Percentiles rank a stretch among this genome's conserved stretches.
Evolutionary conservation across 2,113 vertebrate species (phyloP).

Genomic region (Podarcis raffonei): DNA sequence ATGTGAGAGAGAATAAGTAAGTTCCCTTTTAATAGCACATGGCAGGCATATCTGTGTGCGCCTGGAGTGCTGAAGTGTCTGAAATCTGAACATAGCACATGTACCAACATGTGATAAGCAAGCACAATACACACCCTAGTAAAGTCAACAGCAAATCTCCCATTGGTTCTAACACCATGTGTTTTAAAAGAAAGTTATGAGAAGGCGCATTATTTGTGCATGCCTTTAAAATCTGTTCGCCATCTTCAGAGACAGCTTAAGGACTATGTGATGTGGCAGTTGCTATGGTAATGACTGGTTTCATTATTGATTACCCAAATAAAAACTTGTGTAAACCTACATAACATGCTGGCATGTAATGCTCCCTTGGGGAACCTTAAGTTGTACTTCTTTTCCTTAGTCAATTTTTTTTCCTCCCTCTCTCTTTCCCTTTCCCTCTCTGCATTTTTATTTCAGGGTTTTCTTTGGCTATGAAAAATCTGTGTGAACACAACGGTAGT

Average conservation of each 20-base stretch:
- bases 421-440: neutral
- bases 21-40: neutral
- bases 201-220: constrained; percentile 1
- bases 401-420: constrained; percentile 12
- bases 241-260: constrained; percentile 42
- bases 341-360: constrained; percentile 18
- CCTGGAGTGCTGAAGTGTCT: neutral
- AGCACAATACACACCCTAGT: neutral
- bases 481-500: neutral
- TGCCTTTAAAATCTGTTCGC: constrained; percentile 47
- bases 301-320: constrained; percentile 40
- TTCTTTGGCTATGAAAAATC: constrained; percentile 16
- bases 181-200: constrained; percentile 24
- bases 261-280: constrained; percentile 27
- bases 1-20: neutral
- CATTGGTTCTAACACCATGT: neutral
- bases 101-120: neutral
- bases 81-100: neutral
- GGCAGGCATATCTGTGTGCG: neutral
- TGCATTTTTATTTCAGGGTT: neutral
- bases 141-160: neutral
- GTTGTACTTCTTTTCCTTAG: constrained; percentile 16
- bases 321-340: constrained; percentile 47
- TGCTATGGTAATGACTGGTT: constrained; percentile 45
- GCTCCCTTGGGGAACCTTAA: constrained; percentile 38